Percentiles rank a stretch among this genome's conserved stretches.
phyloP scores from a whole-genome alignment of 1,140 invertebrate genomes.

The Drosophila albomicans region DNA sequence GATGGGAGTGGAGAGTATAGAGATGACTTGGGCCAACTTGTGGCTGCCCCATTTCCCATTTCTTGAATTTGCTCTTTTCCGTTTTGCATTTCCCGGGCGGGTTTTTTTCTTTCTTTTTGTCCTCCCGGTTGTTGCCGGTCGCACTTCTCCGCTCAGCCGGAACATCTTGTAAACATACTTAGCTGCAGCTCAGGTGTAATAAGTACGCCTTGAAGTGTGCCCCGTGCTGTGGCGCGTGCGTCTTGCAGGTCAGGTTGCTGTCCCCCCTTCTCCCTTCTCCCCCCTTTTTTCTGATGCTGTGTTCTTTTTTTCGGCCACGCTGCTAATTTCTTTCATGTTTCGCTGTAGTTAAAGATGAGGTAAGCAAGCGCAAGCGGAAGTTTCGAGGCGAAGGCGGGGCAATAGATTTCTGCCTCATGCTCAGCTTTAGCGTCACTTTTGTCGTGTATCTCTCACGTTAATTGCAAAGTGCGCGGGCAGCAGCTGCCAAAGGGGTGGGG shows the following conservation, averaged over 20 bases:
- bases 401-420: constrained; percentile 32
- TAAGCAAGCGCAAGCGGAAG: not conserved
- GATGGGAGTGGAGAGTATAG: not conserved
- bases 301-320: constrained; percentile 60
- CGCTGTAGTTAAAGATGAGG: constrained; percentile 16
- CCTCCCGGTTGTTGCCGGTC: not conserved
- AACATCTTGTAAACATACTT: constrained; percentile 83
- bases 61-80: constrained; percentile 8
- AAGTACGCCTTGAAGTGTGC: constrained; percentile 74
- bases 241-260: constrained; percentile 39
- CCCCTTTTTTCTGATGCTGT: not conserved
- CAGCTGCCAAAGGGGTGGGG: not conserved
- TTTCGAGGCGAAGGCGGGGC: not conserved
- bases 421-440: constrained; percentile 40
- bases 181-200: constrained; percentile 82
- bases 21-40: not conserved
- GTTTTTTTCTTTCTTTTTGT: too few species aligned
- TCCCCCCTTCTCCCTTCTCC: not conserved
- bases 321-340: constrained; percentile 81
- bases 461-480: constrained; percentile 53
- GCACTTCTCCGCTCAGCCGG: constrained; percentile 46
- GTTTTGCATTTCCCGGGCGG: not conserved
- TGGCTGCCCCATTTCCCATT: not conserved
- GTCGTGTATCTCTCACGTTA: constrained; percentile 71
- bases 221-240: constrained; percentile 25